Evolutionary conservation across 2,888 invertebrate species (phyloP), one percentile per base, ranked within the genome.

Genomic region (Macrosoma leucophasiata): DNA sequence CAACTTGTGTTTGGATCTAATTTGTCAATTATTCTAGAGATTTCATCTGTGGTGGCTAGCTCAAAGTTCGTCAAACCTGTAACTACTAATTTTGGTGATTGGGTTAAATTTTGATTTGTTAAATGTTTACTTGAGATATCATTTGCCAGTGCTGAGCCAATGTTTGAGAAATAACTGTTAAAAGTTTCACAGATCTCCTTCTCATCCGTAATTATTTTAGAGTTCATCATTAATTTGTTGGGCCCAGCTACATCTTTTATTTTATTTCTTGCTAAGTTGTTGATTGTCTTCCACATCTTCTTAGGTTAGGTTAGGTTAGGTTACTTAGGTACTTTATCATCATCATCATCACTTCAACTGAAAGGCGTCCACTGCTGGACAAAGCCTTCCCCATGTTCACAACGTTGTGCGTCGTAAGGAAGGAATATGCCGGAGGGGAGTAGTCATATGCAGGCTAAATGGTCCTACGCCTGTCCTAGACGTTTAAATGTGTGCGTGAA

Each of bases 11-110:
- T 43, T 7, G 23, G 3, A 13, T 40, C 22, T 9, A 43, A 18
- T 8, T 29, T 35, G 25, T 33, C 22, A 11, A 43, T 39, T 13
- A 39, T 35, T 27, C 30, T 34, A 7, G 7, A 14, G 13, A 39
- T 18, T 42, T 42, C 42, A n/a, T 36, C 22, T 13, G 12, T 8
- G n/a, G 13, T 33, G 4, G 25, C 10, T 21, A 19, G 15, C n/a
- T n/a, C 4, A 10, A 5, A 35, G 11, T 20, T 29, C 11, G 20
- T 10, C 8, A 8, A 33, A 20, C 10, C 9, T 10, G 17, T 12
- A 13, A 14, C 21, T 14, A 10, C 9, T 10, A n/a, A 20, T 20
- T 20, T 20, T 20, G 20, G 20, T n/a, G n/a, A n/a, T n/a, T n/a
- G 20, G 9, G 6, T 10, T 10, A 3, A 20, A n/a, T 9, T 9